Base-by-base conservation (phyloP, 2,113 vertebrate genomes). In the Gadus macrocephalus region DNA sequence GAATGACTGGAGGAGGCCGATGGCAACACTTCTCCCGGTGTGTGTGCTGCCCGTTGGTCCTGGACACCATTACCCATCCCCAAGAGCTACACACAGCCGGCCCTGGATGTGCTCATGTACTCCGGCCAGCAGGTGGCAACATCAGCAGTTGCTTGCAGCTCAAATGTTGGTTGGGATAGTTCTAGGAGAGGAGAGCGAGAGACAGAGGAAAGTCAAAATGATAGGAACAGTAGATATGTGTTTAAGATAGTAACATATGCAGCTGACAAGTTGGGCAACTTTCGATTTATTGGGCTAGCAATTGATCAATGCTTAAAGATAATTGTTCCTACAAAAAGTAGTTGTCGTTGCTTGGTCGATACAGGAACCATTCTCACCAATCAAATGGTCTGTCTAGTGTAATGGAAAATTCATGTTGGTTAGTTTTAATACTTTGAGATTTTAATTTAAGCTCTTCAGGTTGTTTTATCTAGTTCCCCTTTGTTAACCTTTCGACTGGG, bases 51-150 rank as follows among this genome's bases (percentile, higher is more conserved):
- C 69, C 66, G 79, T 64, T 85, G 88, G 83, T 94, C 92, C 89
- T 94, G 93, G 80, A 94, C 93, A 86, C 93, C 95, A 92, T 90
- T 95, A 87, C 94, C 97, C 97, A 99, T 98, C 70, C 91, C 93
- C 78, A 79, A 81, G 66, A 63, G 78, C 82, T 86, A 85, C 0
- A 20, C 67, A 31, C 67, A 1, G 68, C 70, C 20, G 58, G 59
- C 58, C 49, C 72, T 20, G 42, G 53, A 38, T 72, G 77, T 55
- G 22, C 80, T 73, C 81, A 82, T 83, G 76, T 72, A 87, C 83
- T 78, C 84, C 82, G 69, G 79, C 74, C 75, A 73, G 56, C 31
- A 3, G 64, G 62, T 5, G 66, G 66, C 35, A n/a, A 64, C 55
- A 53, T 27, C 66, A 55, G 27, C 62, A 19, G 66, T 31, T 15